Conservation (phyloP, 2,888 invertebrate species). For the Leptothorax acervorum region DNA sequence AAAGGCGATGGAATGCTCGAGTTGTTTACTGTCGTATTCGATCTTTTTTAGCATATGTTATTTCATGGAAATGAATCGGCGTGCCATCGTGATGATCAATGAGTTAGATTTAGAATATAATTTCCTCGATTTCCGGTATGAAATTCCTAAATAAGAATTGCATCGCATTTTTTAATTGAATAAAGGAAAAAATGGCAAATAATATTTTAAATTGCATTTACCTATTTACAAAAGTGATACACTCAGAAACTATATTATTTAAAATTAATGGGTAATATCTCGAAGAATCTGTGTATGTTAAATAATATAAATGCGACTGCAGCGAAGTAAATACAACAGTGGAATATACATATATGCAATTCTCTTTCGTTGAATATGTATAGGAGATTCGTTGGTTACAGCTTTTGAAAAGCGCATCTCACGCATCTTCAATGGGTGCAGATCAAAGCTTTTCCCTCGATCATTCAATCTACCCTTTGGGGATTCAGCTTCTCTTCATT, state of each 20-base stretch:
- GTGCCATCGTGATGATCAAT: slow-evolving; percentile 16
- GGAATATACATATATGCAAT: slow-evolving; percentile 2
- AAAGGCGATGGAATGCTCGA: background rate
- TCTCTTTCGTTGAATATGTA: slow-evolving; percentile 34
- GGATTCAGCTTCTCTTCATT: slow-evolving; percentile 13
- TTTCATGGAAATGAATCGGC: slow-evolving; percentile 55
- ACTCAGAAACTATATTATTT: background rate
- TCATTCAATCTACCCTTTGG: slow-evolving; percentile 33
- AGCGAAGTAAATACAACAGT: background rate
- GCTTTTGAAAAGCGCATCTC: slow-evolving; percentile 35
- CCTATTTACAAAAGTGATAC: background rate
- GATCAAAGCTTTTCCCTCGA: slow-evolving; percentile 48
- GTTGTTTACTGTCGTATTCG: slow-evolving; percentile 11
- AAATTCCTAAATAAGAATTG: background rate
- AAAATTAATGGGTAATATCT: background rate
- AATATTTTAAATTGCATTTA: background rate
- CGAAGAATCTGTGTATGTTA: background rate
- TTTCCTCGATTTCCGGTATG: background rate
- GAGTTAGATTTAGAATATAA: background rate
- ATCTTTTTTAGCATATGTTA: slow-evolving; percentile 58
- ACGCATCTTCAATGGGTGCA: slow-evolving; percentile 37
- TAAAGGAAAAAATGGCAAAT: background rate
- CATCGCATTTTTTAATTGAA: background rate
- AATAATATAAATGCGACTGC: background rate
- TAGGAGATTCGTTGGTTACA: slow-evolving; percentile 27